These are phyloP conservation scores for Nettapus auritus DNA, from an alignment of 2,113 vertebrate genomes.

Conservation along the genomic window DNA sequence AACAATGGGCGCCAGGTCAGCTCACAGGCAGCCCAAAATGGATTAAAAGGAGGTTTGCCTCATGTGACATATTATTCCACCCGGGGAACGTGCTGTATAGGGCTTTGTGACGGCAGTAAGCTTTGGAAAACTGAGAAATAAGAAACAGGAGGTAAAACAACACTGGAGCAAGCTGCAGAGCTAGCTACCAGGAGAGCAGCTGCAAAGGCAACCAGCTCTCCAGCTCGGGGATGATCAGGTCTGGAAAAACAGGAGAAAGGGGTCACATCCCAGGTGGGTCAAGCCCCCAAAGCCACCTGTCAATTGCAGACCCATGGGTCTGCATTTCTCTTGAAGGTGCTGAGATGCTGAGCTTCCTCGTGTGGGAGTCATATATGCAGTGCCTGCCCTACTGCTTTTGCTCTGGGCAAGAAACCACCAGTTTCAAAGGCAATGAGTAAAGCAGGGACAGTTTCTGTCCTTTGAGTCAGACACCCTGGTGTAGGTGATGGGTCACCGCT, in stretches of 20 bases:
- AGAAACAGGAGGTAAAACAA: not conserved
- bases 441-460: not conserved
- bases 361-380: rapidly evolving
- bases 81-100: rapidly evolving
- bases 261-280: not conserved
- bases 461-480: not conserved
- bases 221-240: not conserved
- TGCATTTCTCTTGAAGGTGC: rapidly evolving
- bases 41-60: not conserved
- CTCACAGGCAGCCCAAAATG: not conserved
- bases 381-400: not conserved
- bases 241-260: not conserved
- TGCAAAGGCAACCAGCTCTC: rapidly evolving
- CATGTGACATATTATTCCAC: not conserved
- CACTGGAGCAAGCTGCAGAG: not conserved
- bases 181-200: rapidly evolving
- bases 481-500: not conserved
- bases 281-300: rapidly evolving
- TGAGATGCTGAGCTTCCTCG: not conserved
- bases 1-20: not conserved
- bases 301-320: rapidly evolving
- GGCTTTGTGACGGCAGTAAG: not conserved
- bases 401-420: not conserved
- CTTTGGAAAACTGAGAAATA: not conserved
- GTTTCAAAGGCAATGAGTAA: not conserved